These are phyloP conservation scores for Knipowitschia caucasica DNA, from an alignment of 2,797 vertebrate species.

Conservation along the genomic window DNA sequence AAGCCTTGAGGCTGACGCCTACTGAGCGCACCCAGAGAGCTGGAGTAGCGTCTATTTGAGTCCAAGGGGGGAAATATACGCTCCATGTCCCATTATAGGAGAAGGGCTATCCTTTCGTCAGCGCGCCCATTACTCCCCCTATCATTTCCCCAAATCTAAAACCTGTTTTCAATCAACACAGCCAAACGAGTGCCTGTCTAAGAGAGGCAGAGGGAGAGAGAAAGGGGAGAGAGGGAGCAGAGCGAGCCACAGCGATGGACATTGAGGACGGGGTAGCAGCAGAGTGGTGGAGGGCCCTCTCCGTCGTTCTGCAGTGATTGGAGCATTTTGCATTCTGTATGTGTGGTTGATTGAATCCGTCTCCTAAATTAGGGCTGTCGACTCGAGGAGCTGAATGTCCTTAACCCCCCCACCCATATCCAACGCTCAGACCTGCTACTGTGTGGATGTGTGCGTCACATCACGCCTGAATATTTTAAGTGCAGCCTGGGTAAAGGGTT, in stretches of 20 bases:
- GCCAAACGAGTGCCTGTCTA: slow-evolving; percentile 88
- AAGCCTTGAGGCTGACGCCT: slow-evolving; percentile 67
- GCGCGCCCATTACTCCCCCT: slow-evolving; percentile 99
- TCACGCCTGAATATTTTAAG: slow-evolving; percentile 64
- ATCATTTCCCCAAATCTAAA: slow-evolving; percentile 99
- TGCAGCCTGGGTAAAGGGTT: slow-evolving; percentile 66
- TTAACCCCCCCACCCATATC: slow-evolving; percentile 76
- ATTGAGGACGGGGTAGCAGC: slow-evolving; percentile 61
- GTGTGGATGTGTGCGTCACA: slow-evolving; percentile 30
- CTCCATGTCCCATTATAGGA: slow-evolving; percentile 99
- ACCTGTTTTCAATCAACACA: slow-evolving; percentile 99
- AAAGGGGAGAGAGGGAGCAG: slow-evolving; percentile 46
- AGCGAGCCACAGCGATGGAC: slow-evolving; percentile 64
- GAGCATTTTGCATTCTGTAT: slow-evolving; percentile 94
- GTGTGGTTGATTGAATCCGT: slow-evolving; percentile 97
- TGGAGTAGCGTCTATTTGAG: slow-evolving; percentile 75
- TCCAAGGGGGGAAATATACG: slow-evolving; percentile 89
- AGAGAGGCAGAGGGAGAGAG: slow-evolving; percentile 82
- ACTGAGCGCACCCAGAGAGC: slow-evolving; percentile 59
- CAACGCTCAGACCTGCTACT: slow-evolving; percentile 49
- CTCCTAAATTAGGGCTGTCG: slow-evolving; percentile 98
- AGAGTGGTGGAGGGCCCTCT: slow-evolving; percentile 72
- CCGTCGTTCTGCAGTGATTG: slow-evolving; percentile 89
- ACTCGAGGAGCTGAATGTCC: slow-evolving; percentile 91
- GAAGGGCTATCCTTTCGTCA: slow-evolving; percentile 98